Evolutionary conservation across 2,797 vertebrate species (phyloP), one percentile per base, ranked within the genome.

Genomic region (Gadopsis bispinosus): DNA sequence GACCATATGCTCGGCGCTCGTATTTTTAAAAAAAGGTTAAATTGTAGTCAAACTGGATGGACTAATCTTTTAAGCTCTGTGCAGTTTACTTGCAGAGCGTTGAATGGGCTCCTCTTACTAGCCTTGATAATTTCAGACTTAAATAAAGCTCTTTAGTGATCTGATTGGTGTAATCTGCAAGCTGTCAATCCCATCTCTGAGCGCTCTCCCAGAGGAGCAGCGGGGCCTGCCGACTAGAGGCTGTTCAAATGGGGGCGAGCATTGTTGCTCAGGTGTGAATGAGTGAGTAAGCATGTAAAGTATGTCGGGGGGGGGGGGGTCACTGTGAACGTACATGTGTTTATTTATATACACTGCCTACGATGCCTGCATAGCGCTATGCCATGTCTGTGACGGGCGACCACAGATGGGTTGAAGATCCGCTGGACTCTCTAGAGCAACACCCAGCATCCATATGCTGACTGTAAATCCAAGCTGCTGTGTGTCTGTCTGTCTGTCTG

Each of bases 141-240:
- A 94, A 94, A 93, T 93, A 89, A 92, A 92, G 89, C 93, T 91
- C 89, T 93, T 92, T 90, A 83, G 83, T 72, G 47, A 81, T 91
- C 89, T 89, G 90, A 91, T 94, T 92, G 87, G 86, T 86, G 83
- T 94, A 93, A 95, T 94, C 91, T 93, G 91, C 90, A 93, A 91
- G 89, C 90, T 91, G 92, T 93, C 93, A 90, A 80, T 84, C 89
- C 70, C 80, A 83, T 93, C 88, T 85, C 86, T 54, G 72, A 67
- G 74, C 6, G 31, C 64, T 58, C 62, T 87, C 86, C 85, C 89
- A 3, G 67, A 82, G 87, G 88, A 85, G 86, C 71, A 17, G 45
- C 41, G 0, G 33, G 61, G 77, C 68, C 72, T 64, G 83, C 73
- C 41, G 13, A 70, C 84, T 70, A 33, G 13, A 76, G 66, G 56